Base-by-base conservation (phyloP, 2,797 vertebrate species). In the Amniataba percoides region DNA sequence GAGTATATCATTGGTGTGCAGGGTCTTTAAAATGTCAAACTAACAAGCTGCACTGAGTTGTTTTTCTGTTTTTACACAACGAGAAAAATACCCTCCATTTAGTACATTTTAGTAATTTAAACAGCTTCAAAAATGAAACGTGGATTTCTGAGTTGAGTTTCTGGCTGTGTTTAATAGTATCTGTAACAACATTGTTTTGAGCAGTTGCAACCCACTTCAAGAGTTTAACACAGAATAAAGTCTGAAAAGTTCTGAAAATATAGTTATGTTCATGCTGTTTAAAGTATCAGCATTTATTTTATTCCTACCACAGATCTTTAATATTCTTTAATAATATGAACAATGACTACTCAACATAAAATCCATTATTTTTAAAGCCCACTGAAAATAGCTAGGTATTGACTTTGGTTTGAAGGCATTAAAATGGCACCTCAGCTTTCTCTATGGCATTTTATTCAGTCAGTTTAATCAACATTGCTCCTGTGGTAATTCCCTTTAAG, bases 161-260 rank as follows among this genome's bases (percentile, higher is more conserved):
- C 40, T 60, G 21, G 49, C 16, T 31, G 8, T 48, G 15, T 82
- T 78, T 78, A 74, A 56, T 82, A n/a, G 2, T 7, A 52, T 52
- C 70, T 71, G 18, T 55, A 59, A 45, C 46, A 45, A 81, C 25
- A 74, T 52, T 21, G 45, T 1, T 67, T 39, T 21, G n/a, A 16
- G n/a, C 39, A 36, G 15, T 66, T 65, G 71, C 3, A 67, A 4
- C 23, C 13, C 8, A 66, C 4, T 60, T 25, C 1, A 52, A 15
- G 23, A 55, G 23, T 11, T 71, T 27, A 23, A 48, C 7, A 55
- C 53, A 65, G 31, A 23, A 59, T 27, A 13, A 36, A 21, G 27
- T 31, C 27, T 31, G 27, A 31, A 31, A 31, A 31, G 40, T 23
- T 46, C 1, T 64, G 40, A 48, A 19, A 53, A 51, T 16, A 1